phyloP scores from a whole-genome alignment of 2,888 invertebrate genomes.

The Chouioia cunea region DNA sequence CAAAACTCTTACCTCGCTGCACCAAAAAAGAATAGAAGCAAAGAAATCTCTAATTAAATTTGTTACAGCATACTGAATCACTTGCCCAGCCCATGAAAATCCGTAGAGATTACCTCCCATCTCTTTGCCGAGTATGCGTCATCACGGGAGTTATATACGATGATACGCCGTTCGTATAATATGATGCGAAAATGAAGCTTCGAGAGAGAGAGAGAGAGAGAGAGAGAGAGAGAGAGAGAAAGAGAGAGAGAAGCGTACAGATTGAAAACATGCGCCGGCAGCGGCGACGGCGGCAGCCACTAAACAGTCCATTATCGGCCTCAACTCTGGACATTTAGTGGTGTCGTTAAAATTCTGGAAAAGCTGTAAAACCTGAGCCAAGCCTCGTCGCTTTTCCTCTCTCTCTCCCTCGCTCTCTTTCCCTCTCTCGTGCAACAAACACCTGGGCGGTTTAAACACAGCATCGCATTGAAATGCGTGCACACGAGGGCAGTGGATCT shows the following conservation, averaged over 20 bases:
- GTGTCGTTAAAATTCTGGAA: slow-evolving; percentile 66
- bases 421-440: neutral
- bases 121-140: neutral
- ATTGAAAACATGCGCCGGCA: slow-evolving; percentile 45
- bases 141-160: neutral
- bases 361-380: slow-evolving; percentile 62
- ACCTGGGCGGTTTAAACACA: no score
- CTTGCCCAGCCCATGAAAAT: slow-evolving; percentile 19
- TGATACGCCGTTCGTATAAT: slow-evolving; percentile 22
- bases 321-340: slow-evolving; percentile 57
- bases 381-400: slow-evolving; percentile 37
- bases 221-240: no score
- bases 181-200: slow-evolving; percentile 29
- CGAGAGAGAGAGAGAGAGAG: no score
- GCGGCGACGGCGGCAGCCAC: slow-evolving; percentile 41
- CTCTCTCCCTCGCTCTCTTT: neutral
- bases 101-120: neutral
- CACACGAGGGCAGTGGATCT: slow-evolving; percentile 50
- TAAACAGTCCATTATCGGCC: slow-evolving; percentile 56
- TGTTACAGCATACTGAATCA: slow-evolving; percentile 31
- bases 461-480: slow-evolving; percentile 30
- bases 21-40: neutral
- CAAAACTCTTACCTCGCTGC: neutral
- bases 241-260: no score
- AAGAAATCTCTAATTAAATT: slow-evolving; percentile 26